Base-by-base conservation (phyloP, 2,888 invertebrate species). In the Spilosoma lubricipeda region DNA sequence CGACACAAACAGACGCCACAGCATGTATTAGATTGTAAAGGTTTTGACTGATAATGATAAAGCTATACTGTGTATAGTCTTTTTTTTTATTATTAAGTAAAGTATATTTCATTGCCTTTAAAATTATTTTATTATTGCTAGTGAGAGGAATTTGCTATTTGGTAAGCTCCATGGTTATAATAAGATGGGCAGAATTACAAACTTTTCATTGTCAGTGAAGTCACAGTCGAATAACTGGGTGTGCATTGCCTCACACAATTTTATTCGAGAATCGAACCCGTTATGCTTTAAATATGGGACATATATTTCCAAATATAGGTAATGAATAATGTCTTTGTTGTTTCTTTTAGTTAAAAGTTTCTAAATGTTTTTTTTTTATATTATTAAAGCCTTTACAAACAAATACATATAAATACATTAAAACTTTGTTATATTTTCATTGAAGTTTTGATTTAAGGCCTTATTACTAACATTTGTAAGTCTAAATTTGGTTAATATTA, bases 211-310 rank as follows among this genome's bases (percentile, higher is more conserved):
- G 11, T 56, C n/a, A 3, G 11, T 56, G 13, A 3, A n/a, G 0
- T n/a, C n/a, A 52, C 8, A 52, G n/a, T 52, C 52, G n/a, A 52
- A n/a, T n/a, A 52, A 23, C 8, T 52, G 52, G 23, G 48, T 48
- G 18, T 18, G 15, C 9, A 23, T 56, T n/a, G 3, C n/a, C 56
- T 13, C 13, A 56, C 3, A 56, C 56, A 56, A n/a, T 56, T n/a
- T 56, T 56, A 13, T 64, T 33, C 39, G 48, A 48, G 67, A 48
- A 13, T 68, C 33, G 67, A 68, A 68, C 67, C 67, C 48, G 20
- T 33, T 20, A 67, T 48, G 11, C 18, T 48, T 30, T 27, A 2
- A 42, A 13, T 15, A 67, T 18, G 9, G 1, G 9, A 11, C 0
- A 52, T 52, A 9, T 52, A 9, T n/a, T 52, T 52, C 23, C 20